Conservation (phyloP, 2,113 vertebrate genomes). For the Chiloscyllium plagiosum region DNA sequence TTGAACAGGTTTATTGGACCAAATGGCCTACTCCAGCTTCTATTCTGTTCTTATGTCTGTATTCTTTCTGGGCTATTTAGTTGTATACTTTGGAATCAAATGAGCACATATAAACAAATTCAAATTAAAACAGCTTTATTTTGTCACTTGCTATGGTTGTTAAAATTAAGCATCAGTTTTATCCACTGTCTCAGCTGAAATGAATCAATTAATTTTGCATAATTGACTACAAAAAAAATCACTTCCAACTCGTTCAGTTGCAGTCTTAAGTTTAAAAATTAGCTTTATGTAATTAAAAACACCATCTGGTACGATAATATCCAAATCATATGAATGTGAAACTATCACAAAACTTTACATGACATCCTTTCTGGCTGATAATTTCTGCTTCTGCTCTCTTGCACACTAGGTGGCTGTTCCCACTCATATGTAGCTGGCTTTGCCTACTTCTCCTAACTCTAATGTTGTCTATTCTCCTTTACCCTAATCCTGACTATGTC, state of each 20-base stretch:
- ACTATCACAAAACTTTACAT: background rate
- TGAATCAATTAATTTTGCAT: background rate
- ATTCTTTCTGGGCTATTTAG: background rate
- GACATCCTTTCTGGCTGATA: background rate
- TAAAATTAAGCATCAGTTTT: slow-evolving; percentile 2
- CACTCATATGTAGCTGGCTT: no score
- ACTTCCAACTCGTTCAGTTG: background rate
- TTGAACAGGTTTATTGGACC: background rate
- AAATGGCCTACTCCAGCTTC: background rate
- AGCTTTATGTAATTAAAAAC: background rate
- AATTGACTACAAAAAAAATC: background rate
- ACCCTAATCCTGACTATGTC: background rate
- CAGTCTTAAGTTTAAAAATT: background rate
- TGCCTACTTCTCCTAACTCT: background rate
- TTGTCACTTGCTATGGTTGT: background rate
- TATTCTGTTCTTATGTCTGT: no score
- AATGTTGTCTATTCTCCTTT: background rate
- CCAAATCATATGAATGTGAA: background rate
- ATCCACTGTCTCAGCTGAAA: background rate
- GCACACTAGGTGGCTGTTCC: background rate
- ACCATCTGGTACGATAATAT: background rate
- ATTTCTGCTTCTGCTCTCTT: background rate
- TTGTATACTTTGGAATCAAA: background rate
- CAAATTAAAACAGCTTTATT: background rate
- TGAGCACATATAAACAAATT: background rate